Evolutionary conservation across 2,888 invertebrate species (phyloP).

Genomic region (Cheilosia grossa): DNA sequence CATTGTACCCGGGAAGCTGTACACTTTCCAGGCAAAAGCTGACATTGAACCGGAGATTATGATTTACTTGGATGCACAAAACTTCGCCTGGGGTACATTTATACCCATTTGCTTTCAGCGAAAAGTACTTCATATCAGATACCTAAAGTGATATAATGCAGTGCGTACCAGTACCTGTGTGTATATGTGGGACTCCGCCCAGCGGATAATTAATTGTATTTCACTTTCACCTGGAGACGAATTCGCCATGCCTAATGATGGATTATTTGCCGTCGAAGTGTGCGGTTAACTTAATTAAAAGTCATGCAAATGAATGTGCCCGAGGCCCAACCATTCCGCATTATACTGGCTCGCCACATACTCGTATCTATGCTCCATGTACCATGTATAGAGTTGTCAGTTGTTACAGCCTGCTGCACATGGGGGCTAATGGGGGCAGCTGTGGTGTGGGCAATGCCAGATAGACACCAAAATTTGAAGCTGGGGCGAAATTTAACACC

Average conservation of each 20-base stretch:
- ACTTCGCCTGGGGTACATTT: neutral
- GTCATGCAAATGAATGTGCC: conserved; percentile 49
- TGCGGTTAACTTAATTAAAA: conserved; percentile 64
- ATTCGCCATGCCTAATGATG: conserved; percentile 35
- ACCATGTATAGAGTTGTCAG: neutral
- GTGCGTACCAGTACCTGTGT: neutral
- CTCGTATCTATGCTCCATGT: conserved; percentile 8
- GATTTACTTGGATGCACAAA: conserved; percentile 23
- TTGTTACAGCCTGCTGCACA: conserved; percentile 26
- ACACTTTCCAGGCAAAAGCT: conserved; percentile 30
- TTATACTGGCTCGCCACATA: conserved; percentile 11
- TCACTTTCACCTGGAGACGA: conserved; percentile 62
- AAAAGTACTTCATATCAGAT: conserved; percentile 8
- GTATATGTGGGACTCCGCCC: neutral
- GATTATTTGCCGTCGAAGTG: conserved; percentile 42
- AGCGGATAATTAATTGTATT: conserved; percentile 64
- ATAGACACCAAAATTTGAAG: conserved; percentile 18
- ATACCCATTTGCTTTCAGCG: neutral
- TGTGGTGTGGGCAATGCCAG: neutral
- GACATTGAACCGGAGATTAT: conserved; percentile 53
- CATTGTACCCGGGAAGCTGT: conserved; percentile 15
- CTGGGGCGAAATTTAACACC: conserved; percentile 46
- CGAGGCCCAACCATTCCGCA: conserved; percentile 20
- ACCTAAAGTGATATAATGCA: neutral
- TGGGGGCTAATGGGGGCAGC: conserved; percentile 50